Evolutionary conservation across 2,113 vertebrate species (phyloP), one percentile per base, ranked within the genome.

Genomic region (Bettongia penicillata): DNA sequence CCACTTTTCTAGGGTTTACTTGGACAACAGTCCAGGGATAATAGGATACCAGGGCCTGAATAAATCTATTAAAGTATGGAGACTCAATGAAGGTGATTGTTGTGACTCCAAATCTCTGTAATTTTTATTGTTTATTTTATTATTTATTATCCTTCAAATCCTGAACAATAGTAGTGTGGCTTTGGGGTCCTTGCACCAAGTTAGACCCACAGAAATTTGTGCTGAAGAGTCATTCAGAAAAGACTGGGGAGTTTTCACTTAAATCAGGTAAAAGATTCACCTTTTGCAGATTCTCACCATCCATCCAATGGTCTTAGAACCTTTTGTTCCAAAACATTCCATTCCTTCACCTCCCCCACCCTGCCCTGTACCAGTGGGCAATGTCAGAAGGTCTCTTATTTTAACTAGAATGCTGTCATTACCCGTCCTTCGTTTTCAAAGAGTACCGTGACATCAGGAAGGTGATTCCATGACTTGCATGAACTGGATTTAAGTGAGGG

Each of bases 281-380:
- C 43, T 89, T 61, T 61, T 61, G 77, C 57, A 90, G 91, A 90
- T 55, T 93, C 37, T 57, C 26, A 47, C 31, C 37, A 77, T 26
- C 93, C 84, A 93, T 43, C 77, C 93, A 95, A 89, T 16, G 1
- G 11, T 61, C 97, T 91, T 92, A 53, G 94, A 96, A 53, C 92
- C 89, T 97, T 95, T 96, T 97, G 55, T 95, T 49, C 51, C 53
- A 94, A 94, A 89, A 50, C 7, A 77, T 77, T 77, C 37, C 68
- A 77, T n/a, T 37, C 37, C 14, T 77, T 77, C 37, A 3, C 68
- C 14, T n/a, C 37, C 68, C 68, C 16, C 6, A n/a, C 12, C 37
- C 68, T 5, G n/a, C 37, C 37, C 16, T n/a, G 68, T n/a, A n/a
- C 14, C 68, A 77, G 16, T 77, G 61, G 37, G 37, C 19, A 6